phyloP scores from a whole-genome alignment of 1,140 invertebrate genomes.

The Chymomyza costata region DNA sequence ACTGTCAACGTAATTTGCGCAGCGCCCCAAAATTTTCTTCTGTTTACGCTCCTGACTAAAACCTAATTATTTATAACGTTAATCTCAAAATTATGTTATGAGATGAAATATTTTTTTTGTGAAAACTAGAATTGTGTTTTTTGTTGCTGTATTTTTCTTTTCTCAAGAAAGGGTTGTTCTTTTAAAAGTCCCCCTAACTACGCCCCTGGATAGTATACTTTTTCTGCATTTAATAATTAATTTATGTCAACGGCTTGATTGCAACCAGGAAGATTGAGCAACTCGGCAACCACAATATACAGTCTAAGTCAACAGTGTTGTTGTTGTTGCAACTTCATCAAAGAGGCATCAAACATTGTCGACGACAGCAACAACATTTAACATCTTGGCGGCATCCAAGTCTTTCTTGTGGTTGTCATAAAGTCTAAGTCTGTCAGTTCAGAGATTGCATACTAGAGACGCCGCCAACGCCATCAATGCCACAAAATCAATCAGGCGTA shows the following conservation, averaged over 20 bases:
- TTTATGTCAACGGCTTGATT: constrained; percentile 64
- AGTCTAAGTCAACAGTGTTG: constrained; percentile 23
- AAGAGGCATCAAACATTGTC: constrained; percentile 55
- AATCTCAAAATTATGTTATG: too few relatives aligned
- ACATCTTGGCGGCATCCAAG: constrained; percentile 40
- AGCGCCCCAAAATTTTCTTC: too few relatives aligned
- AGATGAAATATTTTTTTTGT: too few relatives aligned
- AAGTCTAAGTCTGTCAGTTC: constrained; percentile 17
- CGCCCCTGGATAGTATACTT: constrained; percentile 4
- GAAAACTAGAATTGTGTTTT: too few relatives aligned
- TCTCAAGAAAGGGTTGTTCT: too few relatives aligned
- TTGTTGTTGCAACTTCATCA: constrained; percentile 59
- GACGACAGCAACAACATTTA: too few relatives aligned
- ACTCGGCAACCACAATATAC: constrained; percentile 49
- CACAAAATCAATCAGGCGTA: constrained; percentile 64
- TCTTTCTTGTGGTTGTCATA: constrained; percentile 49
- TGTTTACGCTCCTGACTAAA: too few relatives aligned
- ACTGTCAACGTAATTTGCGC: too few relatives aligned
- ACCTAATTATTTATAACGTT: too few relatives aligned
- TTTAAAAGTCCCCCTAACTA: constrained; percentile 18
- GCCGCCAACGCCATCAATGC: constrained; percentile 39
- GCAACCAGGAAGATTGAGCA: constrained; percentile 68
- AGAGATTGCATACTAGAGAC: constrained; percentile 20
- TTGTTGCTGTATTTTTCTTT: too few relatives aligned
- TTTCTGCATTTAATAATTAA: constrained; percentile 35